Evolutionary conservation across 2,113 vertebrate species (phyloP).

Genomic region (Xiphophorus maculatus): DNA sequence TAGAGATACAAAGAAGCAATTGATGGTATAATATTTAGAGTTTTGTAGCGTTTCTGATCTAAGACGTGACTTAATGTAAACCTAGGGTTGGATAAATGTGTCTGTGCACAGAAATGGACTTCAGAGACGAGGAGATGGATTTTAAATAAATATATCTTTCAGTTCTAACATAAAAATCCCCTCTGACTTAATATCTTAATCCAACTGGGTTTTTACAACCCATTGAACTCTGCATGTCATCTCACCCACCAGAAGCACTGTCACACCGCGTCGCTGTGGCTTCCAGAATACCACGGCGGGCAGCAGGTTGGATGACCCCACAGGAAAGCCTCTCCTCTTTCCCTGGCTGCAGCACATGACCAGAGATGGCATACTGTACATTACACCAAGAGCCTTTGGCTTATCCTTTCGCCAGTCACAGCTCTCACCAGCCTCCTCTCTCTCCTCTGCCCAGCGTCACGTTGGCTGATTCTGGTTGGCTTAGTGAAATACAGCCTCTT

Average conservation of each 20-base stretch:
- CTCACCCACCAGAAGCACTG: conserved; percentile 7
- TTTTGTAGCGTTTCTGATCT: no score
- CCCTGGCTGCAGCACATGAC: conserved; percentile 49
- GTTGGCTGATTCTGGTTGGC: conserved; percentile 19
- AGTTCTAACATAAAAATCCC: not conserved
- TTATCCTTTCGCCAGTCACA: conserved; percentile 22
- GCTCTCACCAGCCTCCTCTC: conserved; percentile 38
- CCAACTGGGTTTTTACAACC: conserved; percentile 1
- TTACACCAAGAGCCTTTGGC: conserved; percentile 56
- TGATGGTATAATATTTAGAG: not conserved
- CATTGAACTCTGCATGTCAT: conserved; percentile 3
- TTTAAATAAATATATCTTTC: not conserved
- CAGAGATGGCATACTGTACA: conserved; percentile 66
- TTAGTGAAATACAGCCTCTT: not conserved
- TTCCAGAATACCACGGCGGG: conserved; percentile 63
- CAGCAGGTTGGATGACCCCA: conserved; percentile 64
- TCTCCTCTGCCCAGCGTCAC: conserved; percentile 35
- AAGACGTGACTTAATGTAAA: no score
- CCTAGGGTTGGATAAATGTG: no score
- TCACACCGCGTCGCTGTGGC: conserved; percentile 18
- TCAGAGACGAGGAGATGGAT: not conserved
- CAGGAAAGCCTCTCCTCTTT: conserved; percentile 69
- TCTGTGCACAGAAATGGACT: no score
- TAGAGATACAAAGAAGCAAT: not conserved
- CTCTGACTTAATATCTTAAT: not conserved